Evolutionary conservation across 2,113 vertebrate species (phyloP), one percentile per base, ranked within the genome.

Genomic region (Geococcyx californianus): DNA sequence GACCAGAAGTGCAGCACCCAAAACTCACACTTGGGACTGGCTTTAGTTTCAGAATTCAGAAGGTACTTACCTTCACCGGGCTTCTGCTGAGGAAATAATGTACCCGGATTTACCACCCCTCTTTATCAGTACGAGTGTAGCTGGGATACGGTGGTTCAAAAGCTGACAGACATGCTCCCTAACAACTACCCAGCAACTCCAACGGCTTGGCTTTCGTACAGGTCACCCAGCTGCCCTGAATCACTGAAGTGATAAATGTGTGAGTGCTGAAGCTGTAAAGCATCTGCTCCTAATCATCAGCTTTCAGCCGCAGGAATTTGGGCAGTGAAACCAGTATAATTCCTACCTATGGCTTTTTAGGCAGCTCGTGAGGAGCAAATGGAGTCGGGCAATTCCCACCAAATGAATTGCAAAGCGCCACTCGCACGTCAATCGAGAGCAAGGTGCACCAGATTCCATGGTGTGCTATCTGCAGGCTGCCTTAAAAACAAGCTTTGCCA

Each of bases 31-130:
- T 23, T 15, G 33, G 69, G 24, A 18, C 9, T 16, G 15, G 58
- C 66, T 83, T 83, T 28, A 59, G 38, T 15, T 76, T 82, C 51
- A 45, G 62, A n/a, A n/a, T 26, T 33, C n/a, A 45, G 38, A 16
- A 67, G 10, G 31, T 25, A 14, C 23, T 52, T 31, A 26, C 31
- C 34, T 36, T 44, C 40, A 2, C 20, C 11, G 38, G 26, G 40
- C 38, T 86, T 87, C 66, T 62, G 59, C 26, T 54, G 38, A 76
- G 47, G 80, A 84, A 63, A 36, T 33, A 56, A 60, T 36, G 26
- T 1, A 4, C 20, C 21, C 52, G 28, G 63, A 13, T 31, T 67
- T 3, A 1, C 1, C 10, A 1, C 1, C 10, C 7, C 9, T 20
- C 8, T 0, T 9, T 31, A 9, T 25, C 64, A 45, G 58, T 8